phyloP scores from a whole-genome alignment of 1,140 invertebrate genomes.

The Diachasmimorpha longicaudata region DNA sequence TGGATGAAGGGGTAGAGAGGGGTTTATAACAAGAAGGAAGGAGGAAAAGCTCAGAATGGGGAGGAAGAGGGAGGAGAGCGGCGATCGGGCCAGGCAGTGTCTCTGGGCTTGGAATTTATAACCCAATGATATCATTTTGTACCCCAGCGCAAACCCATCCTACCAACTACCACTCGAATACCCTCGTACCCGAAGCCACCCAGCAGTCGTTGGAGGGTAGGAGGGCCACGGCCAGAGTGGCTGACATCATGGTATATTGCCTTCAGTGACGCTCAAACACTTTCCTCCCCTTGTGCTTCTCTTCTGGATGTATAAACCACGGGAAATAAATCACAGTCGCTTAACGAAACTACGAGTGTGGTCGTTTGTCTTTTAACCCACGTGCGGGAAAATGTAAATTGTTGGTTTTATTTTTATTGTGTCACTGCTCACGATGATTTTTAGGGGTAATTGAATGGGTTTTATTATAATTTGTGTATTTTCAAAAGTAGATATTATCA shows the following conservation, averaged over 20 bases:
- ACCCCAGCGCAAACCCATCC: conserved; percentile 46
- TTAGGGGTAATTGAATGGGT: background rate
- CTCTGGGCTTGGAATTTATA: conserved; percentile 59
- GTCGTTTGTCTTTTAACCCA: conserved; percentile 23
- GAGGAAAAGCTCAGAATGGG: conserved; percentile 33
- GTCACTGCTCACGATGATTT: background rate
- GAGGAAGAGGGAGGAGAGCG: conserved; percentile 30
- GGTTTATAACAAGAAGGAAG: conserved; percentile 50
- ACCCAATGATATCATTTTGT: conserved; percentile 63
- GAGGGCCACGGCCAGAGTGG: conserved; percentile 43
- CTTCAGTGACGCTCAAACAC: conserved; percentile 55
- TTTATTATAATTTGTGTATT: no score
- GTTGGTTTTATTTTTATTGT: background rate
- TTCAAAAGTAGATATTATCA: background rate
- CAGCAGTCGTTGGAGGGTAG: conserved; percentile 20
- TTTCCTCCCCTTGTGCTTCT: conserved; percentile 38
- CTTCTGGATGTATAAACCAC: conserved; percentile 18
- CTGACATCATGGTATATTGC: conserved; percentile 60
- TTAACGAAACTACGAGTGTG: conserved; percentile 34
- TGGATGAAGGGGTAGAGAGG: no score
- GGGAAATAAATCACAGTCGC: conserved; percentile 45
- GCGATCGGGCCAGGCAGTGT: conserved; percentile 52
- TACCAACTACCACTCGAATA: background rate
- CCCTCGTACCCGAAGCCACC: conserved; percentile 31
- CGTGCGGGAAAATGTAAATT: conserved; percentile 19